Conservation (phyloP, 1,140 invertebrate genomes). For the Leucophenga varia region DNA sequence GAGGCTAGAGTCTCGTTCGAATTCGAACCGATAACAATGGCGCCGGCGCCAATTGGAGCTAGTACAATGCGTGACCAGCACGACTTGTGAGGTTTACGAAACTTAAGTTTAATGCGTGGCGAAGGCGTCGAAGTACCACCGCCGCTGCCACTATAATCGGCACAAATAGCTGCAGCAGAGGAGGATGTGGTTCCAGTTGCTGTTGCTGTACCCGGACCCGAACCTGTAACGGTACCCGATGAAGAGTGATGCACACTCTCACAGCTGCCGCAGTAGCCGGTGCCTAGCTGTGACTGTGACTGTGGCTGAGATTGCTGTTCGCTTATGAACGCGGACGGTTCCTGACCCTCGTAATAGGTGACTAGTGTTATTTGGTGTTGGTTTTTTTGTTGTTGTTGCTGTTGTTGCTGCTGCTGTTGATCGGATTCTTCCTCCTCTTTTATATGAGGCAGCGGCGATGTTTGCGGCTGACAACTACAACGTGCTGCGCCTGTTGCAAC, state of each 20-base stretch:
- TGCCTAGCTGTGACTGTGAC: constrained; percentile 20
- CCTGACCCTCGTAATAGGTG: constrained; percentile 40
- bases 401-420: constrained; percentile 58
- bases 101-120: constrained; percentile 51
- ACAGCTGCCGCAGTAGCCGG: constrained; percentile 39
- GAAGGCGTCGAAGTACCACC: constrained; percentile 46
- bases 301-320: constrained; percentile 31
- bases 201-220: constrained; percentile 30
- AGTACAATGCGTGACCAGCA: constrained; percentile 50
- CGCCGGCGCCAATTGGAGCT: constrained; percentile 34
- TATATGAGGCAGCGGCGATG: constrained; percentile 62
- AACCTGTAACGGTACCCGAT: constrained; percentile 36
- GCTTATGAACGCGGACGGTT: constrained; percentile 16
- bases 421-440: constrained; percentile 64
- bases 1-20: constrained; percentile 47
- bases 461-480: constrained; percentile 47
- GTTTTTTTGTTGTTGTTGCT: constrained; percentile 37
- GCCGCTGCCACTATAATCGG: too few species aligned
- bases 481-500: constrained; percentile 54
- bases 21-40: constrained; percentile 47
- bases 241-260: constrained; percentile 45
- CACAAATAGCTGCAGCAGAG: constrained; percentile 3
- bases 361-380: constrained; percentile 12
- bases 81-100: constrained; percentile 51
- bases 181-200: constrained; percentile 1